Percentiles rank a stretch among this genome's conserved stretches.
phyloP scores from a whole-genome alignment of 2,888 invertebrate genomes.

The Suillia variegata region DNA sequence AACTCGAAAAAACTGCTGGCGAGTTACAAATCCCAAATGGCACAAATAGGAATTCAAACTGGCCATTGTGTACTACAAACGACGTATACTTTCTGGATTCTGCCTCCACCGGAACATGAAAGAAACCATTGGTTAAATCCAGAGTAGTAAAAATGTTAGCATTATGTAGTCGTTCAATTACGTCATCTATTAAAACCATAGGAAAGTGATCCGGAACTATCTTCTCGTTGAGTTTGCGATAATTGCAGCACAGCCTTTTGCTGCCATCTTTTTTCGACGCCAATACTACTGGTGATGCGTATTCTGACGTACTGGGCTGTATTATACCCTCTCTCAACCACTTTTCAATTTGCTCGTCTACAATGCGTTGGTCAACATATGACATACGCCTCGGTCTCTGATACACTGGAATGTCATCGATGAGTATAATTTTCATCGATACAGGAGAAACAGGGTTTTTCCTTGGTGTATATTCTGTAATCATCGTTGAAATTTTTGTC shows the following conservation, averaged over 20 bases:
- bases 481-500: too few relatives aligned
- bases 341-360: conserved; percentile 10
- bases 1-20: conserved; percentile 7
- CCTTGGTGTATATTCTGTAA: too few relatives aligned
- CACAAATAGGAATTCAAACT: conserved; percentile 4
- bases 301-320: conserved; percentile 36
- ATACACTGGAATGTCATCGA: conserved; percentile 16
- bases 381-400: conserved; percentile 10
- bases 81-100: conserved; percentile 16
- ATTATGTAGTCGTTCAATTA: conserved; percentile 15
- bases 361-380: not conserved
- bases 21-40: conserved; percentile 6
- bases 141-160: conserved; percentile 10
- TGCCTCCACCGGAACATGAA: conserved; percentile 10
- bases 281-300: too few relatives aligned
- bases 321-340: conserved; percentile 14
- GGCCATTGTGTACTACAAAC: not conserved
- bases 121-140: conserved; percentile 11
- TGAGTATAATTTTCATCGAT: not conserved
- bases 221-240: conserved; percentile 16
- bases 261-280: conserved; percentile 23
- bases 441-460: too few relatives aligned
- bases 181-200: conserved; percentile 14
- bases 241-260: conserved; percentile 23
- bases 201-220: too few relatives aligned